Evolutionary conservation across 2,888 invertebrate species (phyloP).

Genomic region (Stegana nigrithorax): DNA sequence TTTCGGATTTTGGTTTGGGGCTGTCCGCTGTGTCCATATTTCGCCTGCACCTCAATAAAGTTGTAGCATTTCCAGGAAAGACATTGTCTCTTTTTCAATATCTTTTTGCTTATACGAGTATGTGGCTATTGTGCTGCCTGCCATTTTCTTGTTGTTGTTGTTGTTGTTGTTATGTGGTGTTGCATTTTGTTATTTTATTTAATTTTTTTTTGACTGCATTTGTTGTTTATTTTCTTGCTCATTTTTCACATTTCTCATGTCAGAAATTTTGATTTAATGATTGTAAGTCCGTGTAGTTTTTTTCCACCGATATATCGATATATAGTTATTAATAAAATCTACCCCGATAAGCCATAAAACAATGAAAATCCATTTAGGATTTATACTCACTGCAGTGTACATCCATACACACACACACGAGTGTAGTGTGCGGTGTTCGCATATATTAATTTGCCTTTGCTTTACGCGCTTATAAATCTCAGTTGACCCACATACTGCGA

Average conservation of each 20-base stretch:
- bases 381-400: neutral
- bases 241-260: conserved; percentile 58
- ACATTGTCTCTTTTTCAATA: neutral
- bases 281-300: neutral
- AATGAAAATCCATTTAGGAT: conserved; percentile 15
- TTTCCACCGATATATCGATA: conserved; percentile 6
- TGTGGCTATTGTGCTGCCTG: conserved; percentile 10
- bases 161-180: neutral
- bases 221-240: conserved; percentile 38
- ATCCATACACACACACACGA: neutral
- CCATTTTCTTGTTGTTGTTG: neutral
- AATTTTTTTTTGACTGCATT: neutral
- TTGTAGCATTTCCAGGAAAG: conserved; percentile 16
- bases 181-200: conserved; percentile 1
- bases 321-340: conserved; percentile 20
- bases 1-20: neutral
- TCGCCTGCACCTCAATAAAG: conserved; percentile 1
- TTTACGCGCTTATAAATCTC: too few relatives aligned
- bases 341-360: neutral
- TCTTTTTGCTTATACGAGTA: conserved; percentile 9
- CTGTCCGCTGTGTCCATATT: neutral
- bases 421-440: conserved; percentile 6
- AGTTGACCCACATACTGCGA: neutral
- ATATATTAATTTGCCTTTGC: too few relatives aligned
- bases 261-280: conserved; percentile 51